These are phyloP conservation scores for Euplexia lucipara DNA, from an alignment of 2,888 invertebrate genomes.

Conservation along the genomic window DNA sequence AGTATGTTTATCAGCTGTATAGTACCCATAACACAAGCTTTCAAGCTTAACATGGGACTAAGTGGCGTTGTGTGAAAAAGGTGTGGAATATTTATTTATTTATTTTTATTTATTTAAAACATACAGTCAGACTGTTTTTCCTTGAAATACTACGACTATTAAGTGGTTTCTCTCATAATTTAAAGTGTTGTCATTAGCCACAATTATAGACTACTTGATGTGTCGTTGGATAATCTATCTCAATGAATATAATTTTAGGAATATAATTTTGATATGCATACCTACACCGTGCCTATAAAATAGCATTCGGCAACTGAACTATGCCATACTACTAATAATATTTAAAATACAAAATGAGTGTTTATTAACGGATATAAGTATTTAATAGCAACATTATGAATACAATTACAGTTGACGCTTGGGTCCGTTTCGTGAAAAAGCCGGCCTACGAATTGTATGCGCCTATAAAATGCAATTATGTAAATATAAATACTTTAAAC, in stretches of 20 bases:
- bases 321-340: slow-evolving; percentile 37
- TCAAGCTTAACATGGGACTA: no score
- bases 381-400: slow-evolving; percentile 38
- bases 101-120: no score
- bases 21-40: no score
- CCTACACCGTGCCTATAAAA: background rate
- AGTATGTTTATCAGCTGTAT: no score
- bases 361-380: slow-evolving; percentile 67
- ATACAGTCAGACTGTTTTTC: slow-evolving; percentile 26
- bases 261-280: slow-evolving; percentile 5
- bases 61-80: no score
- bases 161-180: slow-evolving; percentile 22
- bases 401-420: slow-evolving; percentile 33
- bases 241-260: no score
- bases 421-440: slow-evolving; percentile 33
- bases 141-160: slow-evolving; percentile 31
- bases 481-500: slow-evolving; percentile 63
- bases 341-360: slow-evolving; percentile 51
- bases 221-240: slow-evolving; percentile 23
- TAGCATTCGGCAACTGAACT: slow-evolving; percentile 18
- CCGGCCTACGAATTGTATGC: slow-evolving; percentile 32
- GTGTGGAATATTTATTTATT: no score
- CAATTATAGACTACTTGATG: slow-evolving; percentile 17
- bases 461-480: slow-evolving; percentile 63
- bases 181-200: slow-evolving; percentile 40